Base-by-base conservation (phyloP, 2,797 vertebrate species). In the Propithecus deckenii region DNA sequence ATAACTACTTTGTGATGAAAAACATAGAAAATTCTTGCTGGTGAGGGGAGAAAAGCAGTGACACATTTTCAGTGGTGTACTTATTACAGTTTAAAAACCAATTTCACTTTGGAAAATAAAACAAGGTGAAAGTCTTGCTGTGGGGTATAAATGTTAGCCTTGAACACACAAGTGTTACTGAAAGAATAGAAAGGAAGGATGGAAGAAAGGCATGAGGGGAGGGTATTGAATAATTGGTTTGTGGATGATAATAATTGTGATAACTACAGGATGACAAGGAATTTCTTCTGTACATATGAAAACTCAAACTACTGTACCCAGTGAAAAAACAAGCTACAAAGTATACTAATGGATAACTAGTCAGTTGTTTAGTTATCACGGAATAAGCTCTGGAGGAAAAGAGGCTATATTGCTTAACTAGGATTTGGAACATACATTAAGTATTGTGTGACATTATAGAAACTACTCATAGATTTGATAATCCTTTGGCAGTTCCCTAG, bases 1-100 rank as follows among this genome's bases (percentile, higher is more conserved):
- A 95, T 48, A 94, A 72, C 63, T 52, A 95, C 79, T 94, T 61
- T 46, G 43, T 71, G 89, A 94, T 95, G 94, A 95, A 89, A 97
- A 92, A 74, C 71, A 57, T 12, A 96, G 94, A 94, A 97, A 95
- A 94, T 92, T 59, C 94, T 96, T 87, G 76, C 92, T 85, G 91
- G 86, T 61, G 28, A 78, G 59, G 25, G 80, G 61, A 95, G 55
- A 90, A 30, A 4, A 69, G 65, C 35, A 14, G 61, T 30, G 63
- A 94, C 93, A 96, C 32, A 25, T 46, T 95, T 94, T 41, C 38
- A 96, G 86, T 28, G 14, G 89, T 14, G 0, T 87, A 63, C 84
- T 95, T 79, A 93, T 93, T 94, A 41, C 7, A 74, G 95, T 63
- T 89, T 79, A 80, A 87, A 96, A 84, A 55, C 32, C 5, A 18